These are phyloP conservation scores for Mionectes olivaceus DNA, from an alignment of 2,797 vertebrate species.

Conservation along the genomic window DNA sequence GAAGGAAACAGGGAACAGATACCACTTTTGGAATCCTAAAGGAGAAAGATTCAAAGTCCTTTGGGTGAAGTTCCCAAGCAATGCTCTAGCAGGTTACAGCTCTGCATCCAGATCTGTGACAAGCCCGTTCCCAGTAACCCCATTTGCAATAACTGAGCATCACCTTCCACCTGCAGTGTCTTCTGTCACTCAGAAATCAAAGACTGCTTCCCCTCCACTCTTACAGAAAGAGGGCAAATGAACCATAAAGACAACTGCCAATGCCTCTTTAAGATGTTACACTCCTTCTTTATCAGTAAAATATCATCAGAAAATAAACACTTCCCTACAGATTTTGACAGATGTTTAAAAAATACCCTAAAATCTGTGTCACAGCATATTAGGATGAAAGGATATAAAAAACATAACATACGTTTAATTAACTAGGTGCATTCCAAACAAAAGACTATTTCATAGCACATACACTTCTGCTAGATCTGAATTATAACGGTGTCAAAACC, in stretches of 20 bases:
- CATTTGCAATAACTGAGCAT: neutral
- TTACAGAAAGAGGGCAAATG: neutral
- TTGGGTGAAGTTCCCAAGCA: rapidly evolving
- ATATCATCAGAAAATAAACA: neutral
- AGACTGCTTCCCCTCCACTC: neutral
- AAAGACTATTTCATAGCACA: neutral
- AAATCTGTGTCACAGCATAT: neutral
- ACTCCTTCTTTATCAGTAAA: neutral
- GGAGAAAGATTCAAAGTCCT: neutral
- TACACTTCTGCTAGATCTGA: neutral
- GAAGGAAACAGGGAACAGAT: neutral
- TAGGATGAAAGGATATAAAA: neutral
- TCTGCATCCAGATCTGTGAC: neutral
- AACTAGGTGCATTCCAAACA: neutral
- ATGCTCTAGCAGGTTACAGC: neutral
- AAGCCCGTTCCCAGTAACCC: neutral
- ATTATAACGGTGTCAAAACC: neutral
- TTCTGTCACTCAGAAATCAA: neutral
- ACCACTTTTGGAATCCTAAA: neutral
- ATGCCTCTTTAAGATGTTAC: neutral
- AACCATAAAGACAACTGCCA: neutral
- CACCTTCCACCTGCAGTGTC: neutral
- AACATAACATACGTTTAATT: neutral
- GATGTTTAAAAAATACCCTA: neutral
- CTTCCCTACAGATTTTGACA: neutral